Percentiles rank a stretch among this genome's conserved stretches.
Conservation (phyloP, 2,888 invertebrate species). For the Operophtera brumata region DNA sequence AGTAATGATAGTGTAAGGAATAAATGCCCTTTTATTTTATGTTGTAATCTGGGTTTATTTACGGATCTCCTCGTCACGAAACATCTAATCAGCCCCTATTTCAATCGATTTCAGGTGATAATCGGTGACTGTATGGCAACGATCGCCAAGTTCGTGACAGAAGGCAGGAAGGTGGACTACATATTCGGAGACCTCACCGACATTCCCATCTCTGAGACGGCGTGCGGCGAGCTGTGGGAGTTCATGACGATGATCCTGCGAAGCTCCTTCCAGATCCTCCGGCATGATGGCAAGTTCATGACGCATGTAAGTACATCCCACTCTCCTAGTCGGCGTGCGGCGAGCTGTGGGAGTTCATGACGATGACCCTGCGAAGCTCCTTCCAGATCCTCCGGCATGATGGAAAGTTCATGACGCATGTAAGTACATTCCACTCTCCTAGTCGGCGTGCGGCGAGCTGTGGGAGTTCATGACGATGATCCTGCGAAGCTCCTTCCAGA, state of each 20-base stretch:
- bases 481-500: constrained; percentile 88
- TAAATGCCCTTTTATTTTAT: too few species aligned
- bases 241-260: constrained; percentile 91
- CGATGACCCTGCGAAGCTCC: constrained; percentile 88
- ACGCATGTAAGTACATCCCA: constrained; percentile 87
- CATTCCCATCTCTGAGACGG: constrained; percentile 91
- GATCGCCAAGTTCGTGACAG: constrained; percentile 88
- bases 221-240: constrained; percentile 92
- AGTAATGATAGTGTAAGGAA: too few species aligned
- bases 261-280: constrained; percentile 89
- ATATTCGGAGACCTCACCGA: constrained; percentile 97
- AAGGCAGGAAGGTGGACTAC: constrained; percentile 93
- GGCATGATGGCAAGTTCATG: constrained; percentile 92
- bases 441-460: constrained; percentile 88
- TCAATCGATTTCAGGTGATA: constrained; percentile 82
- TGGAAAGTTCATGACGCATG: constrained; percentile 96
- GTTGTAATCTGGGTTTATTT: too few species aligned
- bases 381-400: constrained; percentile 88
- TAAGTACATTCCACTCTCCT: constrained; percentile 86
- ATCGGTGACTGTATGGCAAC: constrained; percentile 94
- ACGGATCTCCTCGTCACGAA: too few species aligned
- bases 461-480: constrained; percentile 95
- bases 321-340: constrained; percentile 90
- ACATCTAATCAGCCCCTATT: too few species aligned
- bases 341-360: constrained; percentile 94